These are phyloP conservation scores for Prionailurus bengalensis DNA, from an alignment of 2,113 vertebrate genomes.

Conservation along the genomic window DNA sequence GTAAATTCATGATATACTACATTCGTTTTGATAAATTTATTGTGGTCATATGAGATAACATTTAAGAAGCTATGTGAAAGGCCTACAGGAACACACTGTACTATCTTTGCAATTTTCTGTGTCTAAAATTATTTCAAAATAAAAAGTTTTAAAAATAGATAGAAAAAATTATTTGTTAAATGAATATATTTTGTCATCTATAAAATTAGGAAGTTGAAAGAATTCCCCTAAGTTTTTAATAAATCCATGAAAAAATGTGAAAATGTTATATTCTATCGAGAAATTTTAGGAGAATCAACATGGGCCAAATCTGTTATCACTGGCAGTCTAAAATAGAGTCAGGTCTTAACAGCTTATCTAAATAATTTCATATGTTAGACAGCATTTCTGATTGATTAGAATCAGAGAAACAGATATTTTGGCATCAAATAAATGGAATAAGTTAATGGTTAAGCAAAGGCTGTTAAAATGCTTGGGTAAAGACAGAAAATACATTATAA, in stretches of 20 bases:
- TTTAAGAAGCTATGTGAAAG: background rate
- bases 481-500: background rate
- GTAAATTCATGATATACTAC: background rate
- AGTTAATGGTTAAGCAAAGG: background rate
- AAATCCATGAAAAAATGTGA: background rate
- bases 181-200: background rate
- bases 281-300: background rate
- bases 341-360: background rate
- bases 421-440: background rate
- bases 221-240: background rate
- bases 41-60: too few relatives aligned
- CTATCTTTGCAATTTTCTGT: background rate
- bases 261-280: background rate
- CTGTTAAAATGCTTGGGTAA: background rate
- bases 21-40: background rate
- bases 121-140: background rate
- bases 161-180: background rate
- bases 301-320: background rate
- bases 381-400: slow-evolving; percentile 31
- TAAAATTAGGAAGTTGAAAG: background rate
- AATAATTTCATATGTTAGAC: background rate
- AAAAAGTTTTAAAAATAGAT: background rate
- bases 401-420: background rate
- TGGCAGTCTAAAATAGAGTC: background rate
- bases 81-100: background rate